Percentiles rank a stretch among this genome's conserved stretches.
Conservation (phyloP, 1,140 invertebrate species). For the Palaemon carinicauda region DNA sequence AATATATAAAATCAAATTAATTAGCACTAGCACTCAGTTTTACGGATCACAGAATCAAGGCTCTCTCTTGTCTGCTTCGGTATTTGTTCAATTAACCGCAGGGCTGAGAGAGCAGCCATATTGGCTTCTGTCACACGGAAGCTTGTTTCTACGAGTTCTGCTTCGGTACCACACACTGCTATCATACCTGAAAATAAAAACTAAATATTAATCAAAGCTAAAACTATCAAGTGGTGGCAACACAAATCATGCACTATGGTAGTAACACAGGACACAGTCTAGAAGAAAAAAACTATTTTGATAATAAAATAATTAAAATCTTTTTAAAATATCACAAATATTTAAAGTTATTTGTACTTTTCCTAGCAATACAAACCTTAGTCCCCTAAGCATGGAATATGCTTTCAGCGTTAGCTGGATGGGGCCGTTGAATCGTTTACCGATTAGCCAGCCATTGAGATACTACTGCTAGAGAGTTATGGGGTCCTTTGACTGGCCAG, state of each 20-base stretch:
- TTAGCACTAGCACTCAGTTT: constrained; percentile 60
- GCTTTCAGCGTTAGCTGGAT: too few species aligned
- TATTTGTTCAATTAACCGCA: constrained; percentile 66
- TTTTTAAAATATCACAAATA: background rate
- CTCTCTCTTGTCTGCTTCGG: constrained; percentile 57
- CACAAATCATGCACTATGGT: too few species aligned
- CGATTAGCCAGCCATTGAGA: too few species aligned
- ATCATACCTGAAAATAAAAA: constrained; percentile 70
- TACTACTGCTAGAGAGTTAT: too few species aligned
- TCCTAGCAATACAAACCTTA: too few species aligned
- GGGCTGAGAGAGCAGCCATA: constrained; percentile 72
- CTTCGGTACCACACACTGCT: constrained; percentile 71
- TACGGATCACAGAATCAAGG: constrained; percentile 55
- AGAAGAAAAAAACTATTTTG: background rate
- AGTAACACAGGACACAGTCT: constrained; percentile 13
- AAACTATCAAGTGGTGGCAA: background rate
- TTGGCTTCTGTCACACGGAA: constrained; percentile 74
- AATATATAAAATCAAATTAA: constrained; percentile 71
- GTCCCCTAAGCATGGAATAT: too few species aligned
- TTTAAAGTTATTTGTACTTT: too few species aligned
- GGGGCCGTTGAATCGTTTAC: too few species aligned
- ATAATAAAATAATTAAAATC: too few species aligned
- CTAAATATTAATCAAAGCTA: background rate
- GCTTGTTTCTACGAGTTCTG: constrained; percentile 74
- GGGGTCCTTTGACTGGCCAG: too few species aligned